These are phyloP conservation scores for Diplogasteroides magnus DNA, from an alignment of 1,140 invertebrate species.

Conservation along the genomic window DNA sequence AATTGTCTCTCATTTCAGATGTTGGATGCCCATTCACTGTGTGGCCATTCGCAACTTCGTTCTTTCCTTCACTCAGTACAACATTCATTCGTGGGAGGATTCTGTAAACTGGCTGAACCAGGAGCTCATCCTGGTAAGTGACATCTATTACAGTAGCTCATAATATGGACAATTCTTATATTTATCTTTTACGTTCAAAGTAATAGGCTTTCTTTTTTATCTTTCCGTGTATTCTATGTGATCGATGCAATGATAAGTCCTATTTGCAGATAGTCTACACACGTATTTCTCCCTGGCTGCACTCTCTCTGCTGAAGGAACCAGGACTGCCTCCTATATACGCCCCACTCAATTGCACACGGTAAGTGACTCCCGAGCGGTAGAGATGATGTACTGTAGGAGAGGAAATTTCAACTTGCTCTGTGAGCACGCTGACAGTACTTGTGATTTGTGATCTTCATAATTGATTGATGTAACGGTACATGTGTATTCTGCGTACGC, in stretches of 20 bases:
- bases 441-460: no score
- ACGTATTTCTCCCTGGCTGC: slow-evolving; percentile 53
- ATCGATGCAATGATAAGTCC: not conserved
- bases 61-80: slow-evolving; percentile 40
- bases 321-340: slow-evolving; percentile 36
- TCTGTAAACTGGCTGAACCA: slow-evolving; percentile 19
- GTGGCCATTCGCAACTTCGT: slow-evolving; percentile 33
- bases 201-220: not conserved
- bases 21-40: slow-evolving; percentile 41
- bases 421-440: no score
- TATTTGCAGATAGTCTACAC: slow-evolving; percentile 46
- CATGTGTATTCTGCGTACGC: no score
- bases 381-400: no score
- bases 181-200: no score
- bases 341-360: slow-evolving; percentile 42
- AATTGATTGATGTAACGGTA: no score
- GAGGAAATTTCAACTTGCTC: no score
- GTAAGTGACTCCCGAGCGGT: no score
- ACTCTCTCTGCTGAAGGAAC: slow-evolving; percentile 46
- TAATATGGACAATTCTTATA: no score
- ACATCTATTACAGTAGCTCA: not conserved
- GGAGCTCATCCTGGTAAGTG: slow-evolving; percentile 25
- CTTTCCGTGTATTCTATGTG: not conserved
- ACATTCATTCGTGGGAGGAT: slow-evolving; percentile 33
- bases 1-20: slow-evolving; percentile 36